phyloP scores from a whole-genome alignment of 2,797 vertebrate species.

The Choloepus didactylus region DNA sequence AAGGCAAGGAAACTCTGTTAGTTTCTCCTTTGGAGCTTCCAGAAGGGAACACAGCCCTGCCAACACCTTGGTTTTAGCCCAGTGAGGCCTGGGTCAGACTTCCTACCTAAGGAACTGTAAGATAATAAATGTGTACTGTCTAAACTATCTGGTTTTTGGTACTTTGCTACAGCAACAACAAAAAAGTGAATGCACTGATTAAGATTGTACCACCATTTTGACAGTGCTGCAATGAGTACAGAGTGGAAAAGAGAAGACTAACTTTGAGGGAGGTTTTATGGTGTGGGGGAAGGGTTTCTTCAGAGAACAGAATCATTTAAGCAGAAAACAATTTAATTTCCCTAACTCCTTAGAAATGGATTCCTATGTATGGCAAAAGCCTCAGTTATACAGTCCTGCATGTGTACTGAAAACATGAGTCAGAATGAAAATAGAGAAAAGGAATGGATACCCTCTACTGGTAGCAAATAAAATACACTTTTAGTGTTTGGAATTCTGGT shows the following conservation, averaged over 20 bases:
- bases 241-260: neutral
- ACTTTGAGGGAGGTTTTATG: neutral
- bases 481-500: neutral
- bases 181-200: neutral
- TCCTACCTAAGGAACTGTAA: neutral
- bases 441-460: conserved; percentile 60
- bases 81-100: neutral
- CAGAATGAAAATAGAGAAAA: conserved; percentile 17
- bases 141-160: neutral
- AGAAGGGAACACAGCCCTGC: neutral
- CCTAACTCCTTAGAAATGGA: neutral
- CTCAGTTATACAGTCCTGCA: neutral
- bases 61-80: neutral
- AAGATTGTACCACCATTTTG: neutral
- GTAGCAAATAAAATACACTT: neutral
- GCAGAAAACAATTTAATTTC: neutral
- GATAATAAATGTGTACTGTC: neutral
- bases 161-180: neutral
- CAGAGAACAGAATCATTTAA: neutral
- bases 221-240: neutral
- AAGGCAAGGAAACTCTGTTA: neutral
- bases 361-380: neutral
- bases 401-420: neutral
- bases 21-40: too few relatives aligned
- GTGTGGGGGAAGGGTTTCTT: neutral